phyloP scores from a whole-genome alignment of 2,797 vertebrate genomes.

The Dallia pectoralis region DNA sequence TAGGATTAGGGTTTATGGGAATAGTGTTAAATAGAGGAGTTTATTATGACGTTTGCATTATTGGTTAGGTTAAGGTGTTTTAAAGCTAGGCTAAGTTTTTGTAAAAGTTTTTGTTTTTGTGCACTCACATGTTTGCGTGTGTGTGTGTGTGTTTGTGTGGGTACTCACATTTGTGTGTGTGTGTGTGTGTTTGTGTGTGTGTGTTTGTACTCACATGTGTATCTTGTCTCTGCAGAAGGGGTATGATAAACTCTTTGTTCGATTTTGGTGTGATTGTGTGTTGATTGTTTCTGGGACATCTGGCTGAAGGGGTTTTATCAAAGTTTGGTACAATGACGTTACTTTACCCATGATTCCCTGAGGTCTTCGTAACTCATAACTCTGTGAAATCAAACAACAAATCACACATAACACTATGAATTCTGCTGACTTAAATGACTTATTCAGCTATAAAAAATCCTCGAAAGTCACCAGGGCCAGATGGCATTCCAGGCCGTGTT shows the following conservation, averaged over 20 bases:
- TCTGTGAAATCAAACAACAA: constrained; percentile 66
- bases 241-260: constrained; percentile 83
- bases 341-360: constrained; percentile 74
- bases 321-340: constrained; percentile 74
- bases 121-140: constrained; percentile 69
- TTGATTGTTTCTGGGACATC: constrained; percentile 72
- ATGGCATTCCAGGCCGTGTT: no score
- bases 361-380: constrained; percentile 85
- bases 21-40: no score
- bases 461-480: no score
- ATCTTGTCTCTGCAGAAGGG: constrained; percentile 94
- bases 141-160: constrained; percentile 4
- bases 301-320: constrained; percentile 84
- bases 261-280: constrained; percentile 65
- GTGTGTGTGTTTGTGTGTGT: constrained; percentile 1
- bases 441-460: no score
- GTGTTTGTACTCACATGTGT: constrained; percentile 84
- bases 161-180: not conserved
- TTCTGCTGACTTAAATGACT: no score
- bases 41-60: no score
- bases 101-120: not conserved
- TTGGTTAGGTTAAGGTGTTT: no score
- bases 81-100: no score
- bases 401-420: not conserved
- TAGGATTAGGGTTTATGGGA: no score